phyloP scores from a whole-genome alignment of 2,797 vertebrate genomes.

The Pseudomugil gertrudae region DNA sequence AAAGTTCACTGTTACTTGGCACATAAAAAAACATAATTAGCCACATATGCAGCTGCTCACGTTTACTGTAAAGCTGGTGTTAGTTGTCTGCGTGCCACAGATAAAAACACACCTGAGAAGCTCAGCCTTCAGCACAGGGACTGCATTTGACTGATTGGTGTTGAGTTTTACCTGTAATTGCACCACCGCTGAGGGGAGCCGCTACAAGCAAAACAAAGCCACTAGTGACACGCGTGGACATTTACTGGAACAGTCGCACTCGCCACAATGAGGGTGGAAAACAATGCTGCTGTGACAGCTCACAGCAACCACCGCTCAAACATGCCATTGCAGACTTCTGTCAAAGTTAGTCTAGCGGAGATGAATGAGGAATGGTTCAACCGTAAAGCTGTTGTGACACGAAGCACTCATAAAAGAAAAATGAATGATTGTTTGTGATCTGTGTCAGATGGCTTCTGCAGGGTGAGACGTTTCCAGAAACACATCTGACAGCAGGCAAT shows the following conservation, averaged over 20 bases:
- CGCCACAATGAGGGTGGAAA: constrained; percentile 59
- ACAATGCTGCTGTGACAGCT: constrained; percentile 53
- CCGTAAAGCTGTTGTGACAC: constrained; percentile 52
- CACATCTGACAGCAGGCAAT: not conserved
- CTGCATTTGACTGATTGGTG: constrained; percentile 62
- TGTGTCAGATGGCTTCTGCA: constrained; percentile 41
- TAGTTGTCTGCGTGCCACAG: constrained; percentile 40
- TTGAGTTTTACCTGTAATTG: constrained; percentile 61
- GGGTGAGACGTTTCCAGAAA: constrained; percentile 1
- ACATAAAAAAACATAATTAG: not conserved
- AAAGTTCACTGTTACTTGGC: not conserved
- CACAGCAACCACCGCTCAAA: constrained; percentile 47
- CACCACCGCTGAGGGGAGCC: constrained; percentile 34
- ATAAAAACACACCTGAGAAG: constrained; percentile 52
- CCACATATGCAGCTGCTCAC: constrained; percentile 16
- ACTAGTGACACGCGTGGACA: constrained; percentile 58
- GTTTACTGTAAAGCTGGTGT: constrained; percentile 34
- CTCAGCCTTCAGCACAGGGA: constrained; percentile 26
- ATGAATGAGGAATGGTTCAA: constrained; percentile 14
- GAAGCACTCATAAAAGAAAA: constrained; percentile 25
- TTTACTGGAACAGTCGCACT: constrained; percentile 50
- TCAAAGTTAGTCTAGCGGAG: constrained; percentile 19
- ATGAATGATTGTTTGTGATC: constrained; percentile 34
- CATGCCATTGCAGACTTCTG: too few relatives aligned
- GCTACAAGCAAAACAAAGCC: constrained; percentile 39